Conservation (phyloP, 2,113 vertebrate species). For the Chaetops frenatus region DNA sequence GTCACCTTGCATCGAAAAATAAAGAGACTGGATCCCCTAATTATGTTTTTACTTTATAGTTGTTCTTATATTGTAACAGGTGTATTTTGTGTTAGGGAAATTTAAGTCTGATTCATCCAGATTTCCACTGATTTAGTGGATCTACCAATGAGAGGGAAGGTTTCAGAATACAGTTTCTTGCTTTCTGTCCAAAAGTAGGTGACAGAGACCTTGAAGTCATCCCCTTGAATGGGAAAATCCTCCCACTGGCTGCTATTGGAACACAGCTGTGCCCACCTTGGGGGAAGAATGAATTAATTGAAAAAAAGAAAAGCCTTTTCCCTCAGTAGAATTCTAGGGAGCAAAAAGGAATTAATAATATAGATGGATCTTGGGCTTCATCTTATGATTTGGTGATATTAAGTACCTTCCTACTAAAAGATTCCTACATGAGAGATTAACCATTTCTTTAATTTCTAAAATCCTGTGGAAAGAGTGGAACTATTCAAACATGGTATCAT, state of each 20-base stretch:
- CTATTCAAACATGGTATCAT: conserved; percentile 45
- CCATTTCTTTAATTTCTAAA: conserved; percentile 29
- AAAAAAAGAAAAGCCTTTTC: neutral
- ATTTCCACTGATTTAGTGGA: neutral
- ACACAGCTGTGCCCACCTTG: neutral
- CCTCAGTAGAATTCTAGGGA: neutral
- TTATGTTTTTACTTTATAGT: neutral
- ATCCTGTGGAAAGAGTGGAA: neutral
- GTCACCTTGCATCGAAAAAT: neutral
- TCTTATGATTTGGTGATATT: neutral
- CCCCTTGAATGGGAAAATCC: neutral
- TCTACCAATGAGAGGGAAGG: neutral
- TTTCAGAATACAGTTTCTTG: neutral
- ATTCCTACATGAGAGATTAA: neutral
- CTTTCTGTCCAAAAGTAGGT: neutral
- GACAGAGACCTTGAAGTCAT: fast-evolving
- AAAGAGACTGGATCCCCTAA: neutral
- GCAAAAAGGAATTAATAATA: neutral
- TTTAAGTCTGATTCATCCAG: neutral
- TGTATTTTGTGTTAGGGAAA: neutral
- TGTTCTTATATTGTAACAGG: neutral
- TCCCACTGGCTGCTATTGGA: neutral
- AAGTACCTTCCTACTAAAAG: neutral
- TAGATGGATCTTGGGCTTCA: neutral
- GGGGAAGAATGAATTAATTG: neutral